A percentile compares a stretch with the other conserved stretches of the same genome.
These are phyloP conservation scores for Circaetus cinerascens DNA, from an alignment of 2,113 vertebrate genomes.

Conservation along the genomic window DNA sequence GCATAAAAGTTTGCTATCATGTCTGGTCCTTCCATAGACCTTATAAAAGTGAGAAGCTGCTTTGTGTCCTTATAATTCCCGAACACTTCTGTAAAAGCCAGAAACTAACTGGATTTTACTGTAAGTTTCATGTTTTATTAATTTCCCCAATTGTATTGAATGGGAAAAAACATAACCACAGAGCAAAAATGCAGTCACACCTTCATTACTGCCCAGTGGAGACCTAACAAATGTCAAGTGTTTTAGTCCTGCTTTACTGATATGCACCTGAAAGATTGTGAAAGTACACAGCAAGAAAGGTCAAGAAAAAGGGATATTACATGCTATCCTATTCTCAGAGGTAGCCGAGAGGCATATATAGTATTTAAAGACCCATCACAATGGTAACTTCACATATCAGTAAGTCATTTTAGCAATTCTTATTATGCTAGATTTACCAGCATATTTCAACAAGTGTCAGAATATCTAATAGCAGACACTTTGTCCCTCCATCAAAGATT, in stretches of 20 bases:
- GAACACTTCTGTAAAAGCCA: background rate
- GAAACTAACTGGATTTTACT: background rate
- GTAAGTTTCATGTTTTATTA: background rate
- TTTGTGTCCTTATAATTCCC: background rate
- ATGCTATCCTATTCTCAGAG: background rate
- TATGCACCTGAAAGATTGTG: background rate
- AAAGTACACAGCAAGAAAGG: background rate
- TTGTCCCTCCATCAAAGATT: background rate
- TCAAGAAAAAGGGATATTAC: background rate
- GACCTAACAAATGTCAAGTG: background rate
- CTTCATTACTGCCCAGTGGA: background rate
- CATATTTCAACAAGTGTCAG: background rate
- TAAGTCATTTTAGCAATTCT: background rate
- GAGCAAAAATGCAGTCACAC: background rate
- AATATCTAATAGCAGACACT: background rate
- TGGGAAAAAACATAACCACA: background rate
- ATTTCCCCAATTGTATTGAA: background rate
- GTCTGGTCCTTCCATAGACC: background rate
- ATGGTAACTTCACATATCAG: background rate
- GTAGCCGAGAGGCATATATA: background rate
- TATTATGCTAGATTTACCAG: background rate
- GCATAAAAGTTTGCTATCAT: background rate
- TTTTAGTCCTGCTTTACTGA: background rate
- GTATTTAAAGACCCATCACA: background rate
- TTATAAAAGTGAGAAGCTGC: background rate